Conservation (phyloP, 2,888 invertebrate species). For the Campopleginae sp. region DNA sequence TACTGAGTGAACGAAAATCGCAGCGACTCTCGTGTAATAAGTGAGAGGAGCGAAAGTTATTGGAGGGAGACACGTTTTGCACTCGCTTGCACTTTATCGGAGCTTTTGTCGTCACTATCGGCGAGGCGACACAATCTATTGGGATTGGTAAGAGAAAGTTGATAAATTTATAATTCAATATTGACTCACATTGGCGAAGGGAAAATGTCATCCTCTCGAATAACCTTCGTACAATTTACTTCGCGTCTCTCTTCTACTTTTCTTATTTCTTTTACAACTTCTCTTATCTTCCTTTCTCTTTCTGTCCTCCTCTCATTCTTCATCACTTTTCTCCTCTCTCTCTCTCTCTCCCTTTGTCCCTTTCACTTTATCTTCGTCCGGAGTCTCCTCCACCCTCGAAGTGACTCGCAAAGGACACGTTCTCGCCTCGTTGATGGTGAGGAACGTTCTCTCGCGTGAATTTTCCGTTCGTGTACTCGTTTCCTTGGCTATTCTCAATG, state of each 20-base stretch:
- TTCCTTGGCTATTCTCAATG: conserved; percentile 46
- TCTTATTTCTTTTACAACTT: not conserved
- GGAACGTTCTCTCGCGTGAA: conserved; percentile 19
- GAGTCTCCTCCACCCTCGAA: conserved; percentile 7
- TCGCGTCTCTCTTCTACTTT: conserved; percentile 26
- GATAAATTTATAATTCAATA: conserved; percentile 83
- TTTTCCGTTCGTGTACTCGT: conserved; percentile 28
- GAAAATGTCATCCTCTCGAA: conserved; percentile 75
- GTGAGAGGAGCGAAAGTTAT: conserved; percentile 15
- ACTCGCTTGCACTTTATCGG: conserved; percentile 36
- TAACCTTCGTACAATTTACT: conserved; percentile 79
- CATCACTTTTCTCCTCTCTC: not conserved
- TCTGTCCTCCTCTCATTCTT: not conserved
- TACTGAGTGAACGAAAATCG: not conserved
- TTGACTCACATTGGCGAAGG: conserved; percentile 77
- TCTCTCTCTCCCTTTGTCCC: not conserved
- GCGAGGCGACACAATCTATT: conserved; percentile 63
- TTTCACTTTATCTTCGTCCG: conserved; percentile 29
- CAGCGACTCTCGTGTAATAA: not conserved
- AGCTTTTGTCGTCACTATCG: conserved; percentile 19
- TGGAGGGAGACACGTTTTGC: conserved; percentile 25
- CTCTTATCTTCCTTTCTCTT: not conserved
- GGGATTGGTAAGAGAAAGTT: conserved; percentile 72
- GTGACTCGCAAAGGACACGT: conserved; percentile 20
- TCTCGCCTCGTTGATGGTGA: conserved; percentile 25